Conservation (phyloP, 2,797 vertebrate genomes). For the Melanotaenia pygmaea region DNA sequence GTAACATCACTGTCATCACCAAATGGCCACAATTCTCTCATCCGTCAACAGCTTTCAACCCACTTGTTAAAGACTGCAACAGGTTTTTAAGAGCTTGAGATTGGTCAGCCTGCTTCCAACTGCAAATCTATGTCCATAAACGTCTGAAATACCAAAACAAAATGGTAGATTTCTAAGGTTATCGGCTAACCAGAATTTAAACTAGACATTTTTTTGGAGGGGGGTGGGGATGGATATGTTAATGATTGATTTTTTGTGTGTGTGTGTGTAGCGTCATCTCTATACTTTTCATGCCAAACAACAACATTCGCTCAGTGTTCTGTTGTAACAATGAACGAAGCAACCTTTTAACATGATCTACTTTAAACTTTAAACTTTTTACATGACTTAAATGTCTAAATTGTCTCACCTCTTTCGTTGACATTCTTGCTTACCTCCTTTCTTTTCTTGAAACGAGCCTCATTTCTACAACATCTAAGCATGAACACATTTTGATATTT, state of each 20-base stretch:
- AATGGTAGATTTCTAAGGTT: neutral
- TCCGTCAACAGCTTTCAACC: constrained; percentile 14
- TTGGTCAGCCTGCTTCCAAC: neutral
- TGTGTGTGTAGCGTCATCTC: neutral
- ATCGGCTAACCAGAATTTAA: too few relatives aligned
- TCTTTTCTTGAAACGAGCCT: too few relatives aligned
- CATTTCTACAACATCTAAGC: too few relatives aligned
- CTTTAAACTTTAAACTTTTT: neutral
- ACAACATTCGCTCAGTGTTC: too few relatives aligned
- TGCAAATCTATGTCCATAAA: neutral
- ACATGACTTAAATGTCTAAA: neutral
- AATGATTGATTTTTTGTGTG: too few relatives aligned
- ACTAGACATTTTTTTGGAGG: neutral
- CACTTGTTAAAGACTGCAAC: neutral
- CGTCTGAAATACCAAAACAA: neutral
- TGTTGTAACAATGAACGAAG: neutral
- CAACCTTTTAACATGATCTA: neutral
- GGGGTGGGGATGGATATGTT: neutral
- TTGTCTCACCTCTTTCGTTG: neutral
- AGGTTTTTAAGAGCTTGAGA: constrained; percentile 8
- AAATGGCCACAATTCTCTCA: constrained; percentile 49
- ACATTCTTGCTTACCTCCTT: neutral
- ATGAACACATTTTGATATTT: too few relatives aligned
- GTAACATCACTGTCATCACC: constrained; percentile 33
- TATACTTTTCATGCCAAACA: too few relatives aligned